Evolutionary conservation across 1,140 invertebrate species (phyloP).

Genomic region (Nephotettix cincticeps): DNA sequence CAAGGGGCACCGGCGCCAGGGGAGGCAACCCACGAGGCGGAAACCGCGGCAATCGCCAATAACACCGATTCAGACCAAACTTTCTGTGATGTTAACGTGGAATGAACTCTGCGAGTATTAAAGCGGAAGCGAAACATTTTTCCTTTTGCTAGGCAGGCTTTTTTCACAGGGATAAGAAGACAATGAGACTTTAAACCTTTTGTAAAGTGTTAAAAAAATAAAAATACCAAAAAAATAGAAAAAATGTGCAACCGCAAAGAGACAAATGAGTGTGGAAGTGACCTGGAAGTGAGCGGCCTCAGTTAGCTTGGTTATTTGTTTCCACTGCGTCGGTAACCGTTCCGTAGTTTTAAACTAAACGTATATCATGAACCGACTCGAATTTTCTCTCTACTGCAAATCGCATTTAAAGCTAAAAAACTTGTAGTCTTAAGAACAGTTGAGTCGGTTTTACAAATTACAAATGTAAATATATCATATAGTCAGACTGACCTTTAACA

Average conservation of each 20-base stretch:
- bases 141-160: slow-evolving; percentile 11
- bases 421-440: background rate
- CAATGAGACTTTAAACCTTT: background rate
- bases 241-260: slow-evolving; percentile 10
- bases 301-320: background rate
- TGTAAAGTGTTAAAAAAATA: slow-evolving; percentile 19
- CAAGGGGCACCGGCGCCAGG: background rate
- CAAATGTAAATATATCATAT: slow-evolving; percentile 1
- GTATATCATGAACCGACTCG: slow-evolving; percentile 6
- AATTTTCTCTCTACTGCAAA: slow-evolving; percentile 2
- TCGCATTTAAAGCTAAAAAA: slow-evolving; percentile 1
- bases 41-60: slow-evolving; percentile 2
- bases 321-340: background rate
- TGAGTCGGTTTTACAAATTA: slow-evolving; percentile 5
- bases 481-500: background rate
- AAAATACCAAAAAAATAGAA: slow-evolving; percentile 21
- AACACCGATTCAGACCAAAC: background rate
- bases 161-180: slow-evolving; percentile 19
- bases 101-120: slow-evolving; percentile 2
- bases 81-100: slow-evolving; percentile 15
- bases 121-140: background rate
- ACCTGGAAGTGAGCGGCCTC: background rate
- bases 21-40: background rate
- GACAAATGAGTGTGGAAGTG: background rate
- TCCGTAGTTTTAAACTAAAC: background rate